A percentile compares a stretch with the other conserved stretches of the same genome.
Evolutionary conservation across 2,113 vertebrate species (phyloP).

Genomic region (Triplophysa tibetana): DNA sequence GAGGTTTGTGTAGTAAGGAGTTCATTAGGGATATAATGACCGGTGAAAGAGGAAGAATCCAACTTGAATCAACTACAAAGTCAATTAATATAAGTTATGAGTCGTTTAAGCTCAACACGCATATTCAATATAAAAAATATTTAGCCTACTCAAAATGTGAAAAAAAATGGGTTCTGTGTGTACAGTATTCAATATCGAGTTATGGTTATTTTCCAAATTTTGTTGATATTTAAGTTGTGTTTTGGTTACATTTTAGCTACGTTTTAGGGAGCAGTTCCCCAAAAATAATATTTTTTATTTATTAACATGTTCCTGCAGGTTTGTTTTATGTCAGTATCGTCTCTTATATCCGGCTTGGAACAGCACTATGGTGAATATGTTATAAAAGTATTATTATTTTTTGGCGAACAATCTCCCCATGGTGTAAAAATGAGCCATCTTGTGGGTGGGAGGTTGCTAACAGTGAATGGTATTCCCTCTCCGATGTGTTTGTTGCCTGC

Average conservation of each 20-base stretch:
- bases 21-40: constrained; percentile 25
- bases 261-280: too few relatives aligned
- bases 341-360: not conserved
- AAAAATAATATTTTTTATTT: too few relatives aligned
- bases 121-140: not conserved
- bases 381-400: not conserved
- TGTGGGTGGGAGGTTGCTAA: not conserved
- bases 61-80: not conserved
- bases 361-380: not conserved
- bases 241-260: not conserved
- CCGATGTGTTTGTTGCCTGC: constrained; percentile 10
- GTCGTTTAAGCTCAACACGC: not conserved
- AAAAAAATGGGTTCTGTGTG: too few relatives aligned
- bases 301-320: too few relatives aligned
- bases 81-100: not conserved
- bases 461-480: constrained; percentile 29
- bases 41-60: not conserved
- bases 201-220: too few relatives aligned
- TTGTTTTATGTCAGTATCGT: too few relatives aligned
- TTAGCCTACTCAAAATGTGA: not conserved
- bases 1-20: constrained; percentile 5
- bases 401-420: not conserved
- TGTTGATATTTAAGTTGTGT: not conserved
- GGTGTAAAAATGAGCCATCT: not conserved
- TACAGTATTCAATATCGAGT: too few relatives aligned